phyloP scores from a whole-genome alignment of 2,113 vertebrate species.

The Pituophis catenifer region DNA sequence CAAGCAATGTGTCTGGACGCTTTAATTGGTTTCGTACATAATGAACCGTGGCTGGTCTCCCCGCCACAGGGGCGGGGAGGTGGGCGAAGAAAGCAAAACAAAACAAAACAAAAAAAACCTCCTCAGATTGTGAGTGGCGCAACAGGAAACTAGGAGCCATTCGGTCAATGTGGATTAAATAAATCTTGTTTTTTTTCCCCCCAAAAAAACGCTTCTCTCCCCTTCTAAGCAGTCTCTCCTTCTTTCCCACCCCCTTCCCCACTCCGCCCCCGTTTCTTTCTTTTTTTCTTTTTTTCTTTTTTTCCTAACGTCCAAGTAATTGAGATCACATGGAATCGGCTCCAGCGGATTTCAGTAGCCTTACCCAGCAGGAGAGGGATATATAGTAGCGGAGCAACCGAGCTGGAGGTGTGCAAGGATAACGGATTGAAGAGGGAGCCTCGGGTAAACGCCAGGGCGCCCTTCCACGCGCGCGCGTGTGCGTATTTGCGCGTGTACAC shows the following conservation, averaged over 20 bases:
- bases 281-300: too few species aligned
- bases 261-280: neutral
- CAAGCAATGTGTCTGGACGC: neutral
- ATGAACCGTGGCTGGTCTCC: neutral
- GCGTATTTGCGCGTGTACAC: neutral
- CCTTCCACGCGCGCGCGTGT: neutral
- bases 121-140: neutral
- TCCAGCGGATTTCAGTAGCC: neutral
- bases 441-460: neutral
- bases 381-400: neutral
- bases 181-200: constrained; percentile 10
- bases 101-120: too few species aligned
- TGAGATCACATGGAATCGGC: constrained; percentile 33
- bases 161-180: constrained; percentile 34
- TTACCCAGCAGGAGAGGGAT: neutral
- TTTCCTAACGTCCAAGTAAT: constrained; percentile 24
- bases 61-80: neutral
- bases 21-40: neutral
- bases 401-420: neutral
- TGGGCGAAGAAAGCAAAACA: neutral
- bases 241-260: neutral
- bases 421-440: neutral
- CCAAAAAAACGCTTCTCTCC: constrained; percentile 1
- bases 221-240: neutral
- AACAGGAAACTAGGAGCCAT: constrained; percentile 48